Base-by-base conservation (phyloP, 2,888 invertebrate species). In the Alloscopus bannaensis region DNA sequence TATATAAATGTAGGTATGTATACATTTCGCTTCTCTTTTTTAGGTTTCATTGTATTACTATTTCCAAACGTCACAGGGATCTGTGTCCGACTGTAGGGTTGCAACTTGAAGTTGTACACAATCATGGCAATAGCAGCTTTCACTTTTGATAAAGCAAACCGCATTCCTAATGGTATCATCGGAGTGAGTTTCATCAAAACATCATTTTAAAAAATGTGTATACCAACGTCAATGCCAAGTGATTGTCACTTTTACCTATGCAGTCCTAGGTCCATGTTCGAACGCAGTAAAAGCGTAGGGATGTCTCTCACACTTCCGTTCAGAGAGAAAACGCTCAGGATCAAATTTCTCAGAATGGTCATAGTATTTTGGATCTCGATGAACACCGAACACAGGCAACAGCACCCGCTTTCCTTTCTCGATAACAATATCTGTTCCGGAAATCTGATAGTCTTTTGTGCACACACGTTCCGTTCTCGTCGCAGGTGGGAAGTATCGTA, bases 261-360 rank as follows among this genome's bases (percentile, higher is more conserved):
- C 55, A 57, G 29, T 69, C 3, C 62, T 11, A 4, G 50, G 31
- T 1, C 77, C 77, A n/a, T 76, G 77, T 0, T 70, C 77, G 59
- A 81, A 81, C 0, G 91, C 91, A 84, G 90, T 84, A 80, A 90
- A 91, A 0, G 89, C 87, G 57, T 89, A 89, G 0, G 89, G 89
- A n/a, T 88, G 85, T 18, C 90, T 89, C 18, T 89, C 89, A 0
- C 88, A 87, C 81, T 90, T 91, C 85, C 91, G 91, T 82, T 91
- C 90, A 0, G 91, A 90, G 1, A 88, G 91, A 86, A 92, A 92
- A 83, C 92, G 88, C 77, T 91, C 90, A 0, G 92, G 92, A 86
- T 92, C 90, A 68, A 92, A 92, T 85, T 90, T 90, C 0, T 87
- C 84, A 0, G 92, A 92, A 47, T 91, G 87, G 0, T 91, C 6